Evolutionary conservation across 2,888 invertebrate species (phyloP).

Genomic region (Acronicta aceris): DNA sequence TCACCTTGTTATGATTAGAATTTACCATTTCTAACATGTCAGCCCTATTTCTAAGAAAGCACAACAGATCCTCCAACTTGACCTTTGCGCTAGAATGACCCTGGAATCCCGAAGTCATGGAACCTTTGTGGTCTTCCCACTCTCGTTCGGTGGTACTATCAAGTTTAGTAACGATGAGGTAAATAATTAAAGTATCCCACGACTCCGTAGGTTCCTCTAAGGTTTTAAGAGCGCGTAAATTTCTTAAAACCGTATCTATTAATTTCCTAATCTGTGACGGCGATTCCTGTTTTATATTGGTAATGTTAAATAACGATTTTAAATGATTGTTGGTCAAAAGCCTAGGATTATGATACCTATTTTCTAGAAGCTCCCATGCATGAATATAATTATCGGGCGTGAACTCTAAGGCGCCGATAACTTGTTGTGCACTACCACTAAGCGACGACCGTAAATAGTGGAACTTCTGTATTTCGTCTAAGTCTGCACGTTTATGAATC

Average conservation of each 20-base stretch:
- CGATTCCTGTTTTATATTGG: conserved; percentile 1
- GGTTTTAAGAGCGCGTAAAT: conserved; percentile 1
- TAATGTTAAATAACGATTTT: conserved; percentile 4
- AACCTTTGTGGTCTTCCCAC: not conserved
- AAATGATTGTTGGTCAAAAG: conserved; percentile 1
- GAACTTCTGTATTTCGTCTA: conserved; percentile 7
- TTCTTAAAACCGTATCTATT: conserved; percentile 4
- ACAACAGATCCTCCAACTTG: conserved; percentile 2
- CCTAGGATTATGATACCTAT: conserved; percentile 1
- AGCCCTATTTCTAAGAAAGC: conserved; percentile 2
- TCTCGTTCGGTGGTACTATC: conserved; percentile 7
- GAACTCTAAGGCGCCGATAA: conserved; percentile 7
- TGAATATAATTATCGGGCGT: conserved; percentile 6
- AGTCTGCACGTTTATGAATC: conserved; percentile 4
- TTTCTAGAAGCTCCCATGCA: conserved; percentile 8
- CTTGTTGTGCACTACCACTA: conserved; percentile 7
- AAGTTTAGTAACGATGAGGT: not conserved
- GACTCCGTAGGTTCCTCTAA: not conserved
- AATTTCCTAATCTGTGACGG: conserved; percentile 1
- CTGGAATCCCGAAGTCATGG: too few species aligned
- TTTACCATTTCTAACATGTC: conserved; percentile 5
- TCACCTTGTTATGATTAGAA: not conserved
- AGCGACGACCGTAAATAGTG: conserved; percentile 5
- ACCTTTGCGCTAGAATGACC: not conserved
- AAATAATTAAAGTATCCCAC: not conserved